Percentiles rank a stretch among this genome's conserved stretches.
Evolutionary conservation across 2,888 invertebrate species (phyloP).

Genomic region (Plusia festucae): DNA sequence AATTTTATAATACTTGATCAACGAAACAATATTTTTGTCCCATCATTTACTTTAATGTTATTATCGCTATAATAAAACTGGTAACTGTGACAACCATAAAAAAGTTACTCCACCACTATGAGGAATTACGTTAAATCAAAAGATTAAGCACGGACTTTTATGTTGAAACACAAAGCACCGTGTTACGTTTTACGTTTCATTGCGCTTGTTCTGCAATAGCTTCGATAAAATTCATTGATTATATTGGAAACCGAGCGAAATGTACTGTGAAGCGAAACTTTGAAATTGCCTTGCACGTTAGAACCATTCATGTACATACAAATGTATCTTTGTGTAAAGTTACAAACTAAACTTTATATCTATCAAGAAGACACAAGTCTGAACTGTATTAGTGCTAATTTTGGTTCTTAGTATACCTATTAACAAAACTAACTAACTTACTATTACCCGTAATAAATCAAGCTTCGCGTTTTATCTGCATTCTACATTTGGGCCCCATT

Average conservation of each 20-base stretch:
- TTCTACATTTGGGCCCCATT: conserved; percentile 46
- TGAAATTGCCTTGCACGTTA: conserved; percentile 19
- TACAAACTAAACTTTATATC: not conserved
- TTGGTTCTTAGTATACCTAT: conserved; percentile 1
- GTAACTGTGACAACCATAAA: conserved; percentile 18
- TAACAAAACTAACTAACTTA: conserved; percentile 16
- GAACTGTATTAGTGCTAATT: not conserved
- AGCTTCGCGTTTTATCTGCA: conserved; percentile 33
- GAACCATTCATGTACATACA: not conserved
- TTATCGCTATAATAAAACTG: not conserved
- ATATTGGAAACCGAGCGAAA: conserved; percentile 34
- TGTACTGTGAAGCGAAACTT: conserved; percentile 41
- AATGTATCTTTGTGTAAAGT: not conserved
- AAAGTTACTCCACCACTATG: conserved; percentile 38
- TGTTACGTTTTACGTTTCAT: conserved; percentile 40
- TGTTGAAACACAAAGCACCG: conserved; percentile 25
- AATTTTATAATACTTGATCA: not conserved
- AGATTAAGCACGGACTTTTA: conserved; percentile 28
- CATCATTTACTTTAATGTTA: not conserved
- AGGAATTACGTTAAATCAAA: conserved; percentile 35
- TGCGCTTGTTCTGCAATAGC: conserved; percentile 38
- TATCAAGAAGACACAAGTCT: not conserved
- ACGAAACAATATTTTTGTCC: not conserved
- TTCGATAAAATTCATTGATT: conserved; percentile 46
- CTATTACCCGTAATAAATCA: conserved; percentile 32